These are phyloP conservation scores for Oxyruncus cristatus DNA, from an alignment of 2,113 vertebrate species.

Conservation along the genomic window DNA sequence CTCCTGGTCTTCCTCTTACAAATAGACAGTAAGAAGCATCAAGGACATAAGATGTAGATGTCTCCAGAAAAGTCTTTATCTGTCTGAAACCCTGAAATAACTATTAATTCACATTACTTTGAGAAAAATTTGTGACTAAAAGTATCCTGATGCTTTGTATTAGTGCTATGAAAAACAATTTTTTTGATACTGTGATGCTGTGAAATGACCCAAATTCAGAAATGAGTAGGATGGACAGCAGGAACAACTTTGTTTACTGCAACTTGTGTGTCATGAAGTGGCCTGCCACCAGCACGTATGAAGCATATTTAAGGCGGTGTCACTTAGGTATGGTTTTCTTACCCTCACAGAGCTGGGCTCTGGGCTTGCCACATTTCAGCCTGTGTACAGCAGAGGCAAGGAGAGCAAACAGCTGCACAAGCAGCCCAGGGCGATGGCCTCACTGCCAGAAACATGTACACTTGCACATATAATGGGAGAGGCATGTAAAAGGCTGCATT, in stretches of 20 bases:
- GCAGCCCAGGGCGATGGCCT: not conserved
- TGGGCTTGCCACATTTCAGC: not conserved
- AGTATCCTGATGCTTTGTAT: not conserved
- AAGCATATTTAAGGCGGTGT: not conserved
- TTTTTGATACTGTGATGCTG: not conserved
- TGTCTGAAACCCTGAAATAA: not conserved
- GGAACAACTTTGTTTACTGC: not conserved
- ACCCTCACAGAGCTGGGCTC: not conserved
- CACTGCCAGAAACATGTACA: not conserved
- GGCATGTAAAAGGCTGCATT: not conserved
- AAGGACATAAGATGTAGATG: not conserved
- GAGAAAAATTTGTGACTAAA: not conserved
- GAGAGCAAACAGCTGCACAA: not conserved
- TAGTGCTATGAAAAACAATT: not conserved
- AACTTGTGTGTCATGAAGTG: not conserved
- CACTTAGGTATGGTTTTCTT: not conserved
- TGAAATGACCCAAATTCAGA: not conserved
- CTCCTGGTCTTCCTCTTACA: not conserved
- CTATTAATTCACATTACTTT: not conserved
- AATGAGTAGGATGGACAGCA: not conserved
- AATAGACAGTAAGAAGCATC: not conserved
- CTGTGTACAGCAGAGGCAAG: accelerated
- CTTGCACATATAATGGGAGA: not conserved
- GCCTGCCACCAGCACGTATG: not conserved
- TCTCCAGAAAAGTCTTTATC: not conserved